These are phyloP conservation scores for Synergus laeviventris DNA, from an alignment of 2,888 invertebrate species.

Conservation along the genomic window DNA sequence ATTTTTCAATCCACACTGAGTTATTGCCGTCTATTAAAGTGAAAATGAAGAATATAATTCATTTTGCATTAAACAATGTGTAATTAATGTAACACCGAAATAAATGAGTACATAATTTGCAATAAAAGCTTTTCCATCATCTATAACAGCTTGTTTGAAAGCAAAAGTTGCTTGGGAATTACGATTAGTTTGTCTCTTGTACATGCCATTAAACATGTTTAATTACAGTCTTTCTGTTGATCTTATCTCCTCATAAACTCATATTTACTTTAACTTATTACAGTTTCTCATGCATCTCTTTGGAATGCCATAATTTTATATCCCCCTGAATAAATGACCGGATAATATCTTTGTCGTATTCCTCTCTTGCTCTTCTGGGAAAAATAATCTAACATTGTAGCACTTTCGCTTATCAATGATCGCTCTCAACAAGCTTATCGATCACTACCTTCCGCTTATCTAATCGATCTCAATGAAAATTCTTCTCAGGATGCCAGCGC, in stretches of 20 bases:
- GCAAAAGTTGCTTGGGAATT: conserved; percentile 24
- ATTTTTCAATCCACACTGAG: no score
- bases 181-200: conserved; percentile 19
- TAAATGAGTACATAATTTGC: conserved; percentile 8
- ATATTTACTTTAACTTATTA: conserved; percentile 37
- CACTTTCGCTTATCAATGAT: not conserved
- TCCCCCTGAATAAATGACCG: conserved; percentile 13
- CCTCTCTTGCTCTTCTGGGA: not conserved
- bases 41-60: no score
- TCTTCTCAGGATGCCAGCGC: not conserved
- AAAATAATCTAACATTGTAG: conserved; percentile 23
- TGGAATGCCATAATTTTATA: conserved; percentile 16
- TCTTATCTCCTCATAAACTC: conserved; percentile 12
- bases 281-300: conserved; percentile 16
- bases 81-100: not conserved
- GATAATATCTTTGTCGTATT: not conserved
- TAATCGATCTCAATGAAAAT: conserved; percentile 26
- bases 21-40: no score
- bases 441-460: conserved; percentile 6
- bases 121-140: not conserved
- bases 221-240: conserved; percentile 31
- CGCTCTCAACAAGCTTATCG: conserved; percentile 17
- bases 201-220: conserved; percentile 32
- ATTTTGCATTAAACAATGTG: not conserved
- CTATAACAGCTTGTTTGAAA: conserved; percentile 25